Evolutionary conservation across 2,113 vertebrate genomes (phyloP).

Genomic region (Entomyzon cyanotis): DNA sequence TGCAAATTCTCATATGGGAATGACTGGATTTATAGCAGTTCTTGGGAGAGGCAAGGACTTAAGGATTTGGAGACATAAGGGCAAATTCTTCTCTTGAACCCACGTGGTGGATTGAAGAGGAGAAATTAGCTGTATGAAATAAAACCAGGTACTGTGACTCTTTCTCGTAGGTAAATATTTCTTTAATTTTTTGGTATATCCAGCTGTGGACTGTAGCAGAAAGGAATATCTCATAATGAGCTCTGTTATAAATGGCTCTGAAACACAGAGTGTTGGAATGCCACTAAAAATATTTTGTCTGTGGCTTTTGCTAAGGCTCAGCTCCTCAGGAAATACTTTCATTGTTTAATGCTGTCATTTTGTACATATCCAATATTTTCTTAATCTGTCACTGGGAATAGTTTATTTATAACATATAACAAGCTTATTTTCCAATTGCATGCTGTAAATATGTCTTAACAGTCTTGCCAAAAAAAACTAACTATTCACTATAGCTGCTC

Average conservation of each 20-base stretch:
- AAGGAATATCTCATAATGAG: constrained; percentile 60
- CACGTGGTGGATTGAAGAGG: not conserved
- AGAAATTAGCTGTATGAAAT: constrained; percentile 20
- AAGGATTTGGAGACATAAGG: not conserved
- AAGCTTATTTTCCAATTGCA: constrained; percentile 58
- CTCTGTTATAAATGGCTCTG: constrained; percentile 67
- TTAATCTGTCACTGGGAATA: constrained; percentile 61
- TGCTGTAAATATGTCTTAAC: constrained; percentile 51
- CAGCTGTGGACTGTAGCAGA: constrained; percentile 60
- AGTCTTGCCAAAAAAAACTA: constrained; percentile 20
- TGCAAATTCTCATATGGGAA: not conserved
- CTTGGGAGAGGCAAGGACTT: not conserved
- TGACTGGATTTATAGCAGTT: not conserved
- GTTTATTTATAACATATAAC: constrained; percentile 70
- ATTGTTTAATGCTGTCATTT: constrained; percentile 69
- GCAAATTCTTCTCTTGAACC: constrained; percentile 42
- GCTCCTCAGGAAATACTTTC: constrained; percentile 66
- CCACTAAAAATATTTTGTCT: constrained; percentile 69
- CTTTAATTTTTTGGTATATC: constrained; percentile 56
- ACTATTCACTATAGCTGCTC: constrained; percentile 5
- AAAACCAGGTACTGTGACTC: constrained; percentile 56
- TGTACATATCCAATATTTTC: constrained; percentile 67
- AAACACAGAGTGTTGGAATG: constrained; percentile 63
- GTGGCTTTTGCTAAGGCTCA: constrained; percentile 62
- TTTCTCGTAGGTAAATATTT: constrained; percentile 48